phyloP scores from a whole-genome alignment of 2,797 vertebrate species.

The Triplophysa bombifrons region DNA sequence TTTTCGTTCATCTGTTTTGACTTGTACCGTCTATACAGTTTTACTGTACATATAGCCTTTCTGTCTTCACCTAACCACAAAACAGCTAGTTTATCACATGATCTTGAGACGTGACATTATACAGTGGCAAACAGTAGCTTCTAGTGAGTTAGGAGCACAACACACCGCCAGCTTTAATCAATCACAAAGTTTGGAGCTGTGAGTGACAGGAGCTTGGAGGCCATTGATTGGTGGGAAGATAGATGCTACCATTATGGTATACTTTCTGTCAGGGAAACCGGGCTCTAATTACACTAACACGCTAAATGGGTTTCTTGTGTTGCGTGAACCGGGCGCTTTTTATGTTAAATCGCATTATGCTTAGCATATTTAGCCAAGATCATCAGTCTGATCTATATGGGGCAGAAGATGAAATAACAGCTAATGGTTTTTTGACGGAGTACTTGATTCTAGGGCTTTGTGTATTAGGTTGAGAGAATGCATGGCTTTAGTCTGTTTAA shows the following conservation, averaged over 20 bases:
- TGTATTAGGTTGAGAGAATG: slow-evolving; percentile 13
- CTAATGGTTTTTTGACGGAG: slow-evolving; percentile 55
- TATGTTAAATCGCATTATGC: slow-evolving; percentile 53
- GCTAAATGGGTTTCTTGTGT: slow-evolving; percentile 48
- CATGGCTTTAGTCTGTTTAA: neutral
- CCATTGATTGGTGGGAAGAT: slow-evolving; percentile 58
- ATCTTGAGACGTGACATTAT: neutral
- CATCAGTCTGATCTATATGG: slow-evolving; percentile 36
- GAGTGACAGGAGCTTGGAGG: slow-evolving; percentile 45
- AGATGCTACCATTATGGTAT: slow-evolving; percentile 58
- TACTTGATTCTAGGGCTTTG: slow-evolving; percentile 36
- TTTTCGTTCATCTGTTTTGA: neutral
- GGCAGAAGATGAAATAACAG: slow-evolving; percentile 32
- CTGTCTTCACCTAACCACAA: neutral
- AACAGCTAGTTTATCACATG: slow-evolving; percentile 8
- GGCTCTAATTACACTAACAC: slow-evolving; percentile 50
- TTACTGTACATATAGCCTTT: neutral
- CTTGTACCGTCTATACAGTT: neutral
- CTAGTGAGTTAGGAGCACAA: slow-evolving; percentile 22
- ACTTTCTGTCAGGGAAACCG: slow-evolving; percentile 54
- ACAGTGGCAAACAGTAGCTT: slow-evolving; percentile 4
- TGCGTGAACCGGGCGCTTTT: slow-evolving; percentile 25
- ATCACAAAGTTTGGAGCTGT: slow-evolving; percentile 38
- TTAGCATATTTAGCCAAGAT: slow-evolving; percentile 46
- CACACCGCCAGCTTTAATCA: slow-evolving; percentile 26